phyloP scores from a whole-genome alignment of 2,888 invertebrate genomes.

The Rhagonycha fulva region DNA sequence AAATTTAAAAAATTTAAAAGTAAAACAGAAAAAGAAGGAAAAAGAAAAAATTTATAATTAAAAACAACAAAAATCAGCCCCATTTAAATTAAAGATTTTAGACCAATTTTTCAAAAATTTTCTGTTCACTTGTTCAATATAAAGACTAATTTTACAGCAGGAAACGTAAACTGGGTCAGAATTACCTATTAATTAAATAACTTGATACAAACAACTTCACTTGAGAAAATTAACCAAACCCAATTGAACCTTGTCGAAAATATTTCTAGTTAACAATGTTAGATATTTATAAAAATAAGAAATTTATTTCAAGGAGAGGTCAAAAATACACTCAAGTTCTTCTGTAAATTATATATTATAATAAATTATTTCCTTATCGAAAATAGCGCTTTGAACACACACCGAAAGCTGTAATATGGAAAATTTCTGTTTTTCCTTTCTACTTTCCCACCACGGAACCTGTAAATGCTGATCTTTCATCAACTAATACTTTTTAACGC shows the following conservation, averaged over 20 bases:
- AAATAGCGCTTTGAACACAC: neutral
- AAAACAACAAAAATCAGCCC: too few relatives aligned
- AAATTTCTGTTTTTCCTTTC: neutral
- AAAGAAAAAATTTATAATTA: too few relatives aligned
- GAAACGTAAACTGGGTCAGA: neutral
- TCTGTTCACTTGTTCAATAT: too few relatives aligned
- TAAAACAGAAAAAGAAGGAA: too few relatives aligned
- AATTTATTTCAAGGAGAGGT: neutral
- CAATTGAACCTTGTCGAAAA: neutral
- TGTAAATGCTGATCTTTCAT: neutral
- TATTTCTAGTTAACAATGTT: neutral
- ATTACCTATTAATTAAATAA: neutral
- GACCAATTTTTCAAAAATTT: too few relatives aligned
- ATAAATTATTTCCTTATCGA: neutral
- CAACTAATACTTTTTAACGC: neutral
- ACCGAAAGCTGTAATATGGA: neutral
- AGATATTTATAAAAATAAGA: neutral
- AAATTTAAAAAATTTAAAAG: too few relatives aligned
- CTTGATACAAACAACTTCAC: neutral
- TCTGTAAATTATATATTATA: neutral
- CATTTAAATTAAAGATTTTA: too few relatives aligned
- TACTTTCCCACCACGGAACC: neutral
- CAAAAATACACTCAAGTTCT: neutral
- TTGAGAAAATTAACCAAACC: neutral
- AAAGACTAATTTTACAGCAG: neutral